Evolutionary conservation across 2,888 invertebrate species (phyloP).

Genomic region (Spisula solida): DNA sequence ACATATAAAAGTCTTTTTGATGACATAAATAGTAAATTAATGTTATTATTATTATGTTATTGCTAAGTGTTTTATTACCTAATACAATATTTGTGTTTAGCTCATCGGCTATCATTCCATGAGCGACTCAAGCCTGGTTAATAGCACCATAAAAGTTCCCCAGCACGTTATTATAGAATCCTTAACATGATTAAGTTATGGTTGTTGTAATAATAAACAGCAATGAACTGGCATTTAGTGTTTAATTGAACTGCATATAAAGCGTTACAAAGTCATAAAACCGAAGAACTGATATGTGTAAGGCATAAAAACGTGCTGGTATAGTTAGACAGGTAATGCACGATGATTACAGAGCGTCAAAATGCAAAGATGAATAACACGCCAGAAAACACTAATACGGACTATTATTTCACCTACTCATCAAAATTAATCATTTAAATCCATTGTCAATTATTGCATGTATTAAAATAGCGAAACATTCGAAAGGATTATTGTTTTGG

Average conservation of each 20-base stretch:
- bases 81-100: not conserved
- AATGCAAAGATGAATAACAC: not conserved
- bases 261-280: slow-evolving; percentile 2
- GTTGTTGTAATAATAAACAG: slow-evolving; percentile 8
- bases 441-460: not conserved
- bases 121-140: not conserved
- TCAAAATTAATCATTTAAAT: slow-evolving; percentile 15
- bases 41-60: slow-evolving; percentile 19
- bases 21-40: slow-evolving; percentile 26
- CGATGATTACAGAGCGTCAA: not conserved
- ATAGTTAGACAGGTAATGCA: not conserved
- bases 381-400: not conserved
- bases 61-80: slow-evolving; percentile 16
- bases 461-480: not conserved
- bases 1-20: not conserved
- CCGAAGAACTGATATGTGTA: not conserved
- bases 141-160: slow-evolving; percentile 4
- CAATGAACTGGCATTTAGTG: slow-evolving; percentile 25
- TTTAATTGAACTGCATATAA: slow-evolving; percentile 8
- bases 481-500: not conserved
- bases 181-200: slow-evolving; percentile 17
- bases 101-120: not conserved
- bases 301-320: not conserved
- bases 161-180: not conserved
- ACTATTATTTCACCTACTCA: not conserved